Percentiles rank a stretch among this genome's conserved stretches.
Evolutionary conservation across 2,888 invertebrate species (phyloP).

Genomic region (Neria commutata): DNA sequence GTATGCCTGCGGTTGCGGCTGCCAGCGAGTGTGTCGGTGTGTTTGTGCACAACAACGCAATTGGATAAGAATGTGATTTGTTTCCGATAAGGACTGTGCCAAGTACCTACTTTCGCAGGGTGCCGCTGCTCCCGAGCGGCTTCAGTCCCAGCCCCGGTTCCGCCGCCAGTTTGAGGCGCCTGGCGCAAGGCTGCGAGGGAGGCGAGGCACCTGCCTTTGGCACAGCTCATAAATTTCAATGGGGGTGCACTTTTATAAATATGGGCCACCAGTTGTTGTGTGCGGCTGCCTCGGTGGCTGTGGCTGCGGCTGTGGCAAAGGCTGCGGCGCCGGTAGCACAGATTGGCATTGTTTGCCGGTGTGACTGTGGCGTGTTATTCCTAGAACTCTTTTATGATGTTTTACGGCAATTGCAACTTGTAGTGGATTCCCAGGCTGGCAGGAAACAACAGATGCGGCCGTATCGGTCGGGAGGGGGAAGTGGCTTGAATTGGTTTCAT

Average conservation of each 20-base stretch:
- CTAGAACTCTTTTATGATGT: background rate
- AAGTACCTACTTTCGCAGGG: background rate
- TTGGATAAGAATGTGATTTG: conserved; percentile 1
- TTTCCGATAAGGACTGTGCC: background rate
- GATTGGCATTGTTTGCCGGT: background rate
- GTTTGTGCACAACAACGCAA: no score
- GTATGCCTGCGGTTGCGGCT: background rate
- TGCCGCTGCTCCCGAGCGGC: no score
- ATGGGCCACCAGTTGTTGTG: background rate
- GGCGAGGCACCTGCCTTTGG: background rate
- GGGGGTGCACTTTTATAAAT: background rate
- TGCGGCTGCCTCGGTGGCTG: background rate
- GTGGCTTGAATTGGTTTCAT: background rate
- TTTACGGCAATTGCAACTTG: background rate
- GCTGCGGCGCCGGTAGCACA: background rate
- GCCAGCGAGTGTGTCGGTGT: no score
- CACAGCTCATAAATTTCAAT: conserved; percentile 1
- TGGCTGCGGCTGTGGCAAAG: background rate
- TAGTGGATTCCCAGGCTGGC: background rate
- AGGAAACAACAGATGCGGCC: no score
- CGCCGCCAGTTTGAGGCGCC: no score
- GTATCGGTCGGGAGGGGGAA: no score
- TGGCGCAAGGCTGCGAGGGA: no score
- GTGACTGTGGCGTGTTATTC: background rate
- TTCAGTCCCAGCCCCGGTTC: no score